Percentiles rank a stretch among this genome's conserved stretches.
Conservation (phyloP, 1,140 invertebrate species). For the Philotrypesis tridentata region DNA sequence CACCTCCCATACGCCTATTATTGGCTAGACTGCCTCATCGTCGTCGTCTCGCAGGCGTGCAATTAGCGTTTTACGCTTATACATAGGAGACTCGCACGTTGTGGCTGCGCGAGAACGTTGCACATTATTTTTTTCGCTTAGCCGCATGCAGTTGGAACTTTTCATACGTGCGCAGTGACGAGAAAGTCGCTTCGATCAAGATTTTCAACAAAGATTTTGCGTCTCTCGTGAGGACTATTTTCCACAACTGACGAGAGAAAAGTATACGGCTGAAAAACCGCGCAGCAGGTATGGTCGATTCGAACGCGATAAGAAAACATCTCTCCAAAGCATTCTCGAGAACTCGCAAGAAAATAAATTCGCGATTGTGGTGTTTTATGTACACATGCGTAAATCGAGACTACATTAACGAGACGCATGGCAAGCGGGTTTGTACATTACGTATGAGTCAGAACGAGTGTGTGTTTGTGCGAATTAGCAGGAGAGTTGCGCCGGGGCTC, state of each 20-base stretch:
- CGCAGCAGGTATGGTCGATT: too few species aligned
- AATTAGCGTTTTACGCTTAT: conserved; percentile 28
- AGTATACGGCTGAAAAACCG: neutral
- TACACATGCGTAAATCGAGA: too few species aligned
- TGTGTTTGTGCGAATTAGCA: neutral
- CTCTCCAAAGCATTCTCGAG: too few species aligned
- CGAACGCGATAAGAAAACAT: too few species aligned
- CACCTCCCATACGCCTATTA: conserved; percentile 15
- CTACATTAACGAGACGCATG: too few species aligned
- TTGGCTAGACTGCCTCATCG: neutral
- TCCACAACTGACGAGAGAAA: too few species aligned
- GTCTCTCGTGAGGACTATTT: too few species aligned
- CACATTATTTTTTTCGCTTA: neutral
- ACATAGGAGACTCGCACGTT: neutral
- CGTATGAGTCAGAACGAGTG: neutral
- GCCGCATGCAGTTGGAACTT: neutral
- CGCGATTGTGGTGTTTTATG: too few species aligned
- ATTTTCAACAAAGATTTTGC: neutral
- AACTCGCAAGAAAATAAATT: too few species aligned
- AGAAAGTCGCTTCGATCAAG: neutral
- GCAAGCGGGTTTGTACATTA: too few species aligned
- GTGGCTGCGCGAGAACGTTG: neutral
- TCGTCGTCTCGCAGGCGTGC: neutral
- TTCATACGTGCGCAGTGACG: neutral
- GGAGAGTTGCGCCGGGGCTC: neutral